Evolutionary conservation across 2,888 invertebrate species (phyloP).

Genomic region (Aphrophora alni): DNA sequence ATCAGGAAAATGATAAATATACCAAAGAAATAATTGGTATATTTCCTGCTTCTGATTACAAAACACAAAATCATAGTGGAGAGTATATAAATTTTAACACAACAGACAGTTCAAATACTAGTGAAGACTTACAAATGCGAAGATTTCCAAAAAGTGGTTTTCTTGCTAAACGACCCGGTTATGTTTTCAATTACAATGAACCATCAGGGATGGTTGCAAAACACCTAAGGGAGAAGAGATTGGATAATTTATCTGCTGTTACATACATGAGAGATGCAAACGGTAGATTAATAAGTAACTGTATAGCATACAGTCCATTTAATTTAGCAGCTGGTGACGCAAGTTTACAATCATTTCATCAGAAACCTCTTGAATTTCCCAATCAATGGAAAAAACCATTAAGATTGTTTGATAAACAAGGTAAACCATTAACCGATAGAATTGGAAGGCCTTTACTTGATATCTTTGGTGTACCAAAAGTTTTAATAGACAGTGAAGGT

Average conservation of each 20-base stretch:
- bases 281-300: neutral
- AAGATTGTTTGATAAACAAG: conserved; percentile 38
- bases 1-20: too few species aligned
- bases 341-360: neutral
- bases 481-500: conserved; percentile 28
- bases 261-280: neutral
- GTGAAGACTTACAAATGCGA: neutral
- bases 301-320: neutral
- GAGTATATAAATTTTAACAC: neutral
- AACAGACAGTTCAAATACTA: neutral
- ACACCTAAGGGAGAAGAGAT: neutral
- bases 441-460: conserved; percentile 39
- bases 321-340: neutral
- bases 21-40: too few species aligned
- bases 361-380: neutral
- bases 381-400: conserved; percentile 17
- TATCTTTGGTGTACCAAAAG: conserved; percentile 33
- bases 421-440: conserved; percentile 26
- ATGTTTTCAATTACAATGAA: neutral
- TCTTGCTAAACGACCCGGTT: neutral
- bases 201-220: neutral
- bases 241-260: neutral
- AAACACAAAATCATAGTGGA: neutral
- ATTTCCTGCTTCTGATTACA: neutral
- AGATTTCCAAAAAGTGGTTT: neutral